Evolutionary conservation across 1,140 invertebrate species (phyloP).

Genomic region (Macrotrachela quadricornifera): DNA sequence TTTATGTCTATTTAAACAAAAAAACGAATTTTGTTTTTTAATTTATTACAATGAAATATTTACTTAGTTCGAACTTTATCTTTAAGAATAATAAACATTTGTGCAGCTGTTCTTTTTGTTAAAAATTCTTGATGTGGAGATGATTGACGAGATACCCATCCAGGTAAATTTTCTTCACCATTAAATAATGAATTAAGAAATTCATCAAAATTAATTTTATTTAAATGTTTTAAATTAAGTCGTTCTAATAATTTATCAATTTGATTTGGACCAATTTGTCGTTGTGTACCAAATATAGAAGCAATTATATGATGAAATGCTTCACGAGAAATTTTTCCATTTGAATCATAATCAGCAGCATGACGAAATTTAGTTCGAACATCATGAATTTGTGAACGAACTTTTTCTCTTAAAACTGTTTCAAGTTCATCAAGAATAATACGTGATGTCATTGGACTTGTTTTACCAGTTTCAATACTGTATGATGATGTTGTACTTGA

Average conservation of each 20-base stretch:
- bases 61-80: slow-evolving; percentile 19
- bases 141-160: too few species aligned
- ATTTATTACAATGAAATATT: not conserved
- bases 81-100: slow-evolving; percentile 23
- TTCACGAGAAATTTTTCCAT: slow-evolving; percentile 27
- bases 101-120: slow-evolving; percentile 16
- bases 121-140: not conserved
- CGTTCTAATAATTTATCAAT: not conserved
- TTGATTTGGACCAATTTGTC: slow-evolving; percentile 1
- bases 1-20: slow-evolving; percentile 14
- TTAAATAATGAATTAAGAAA: not conserved
- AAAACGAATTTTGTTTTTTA: not conserved
- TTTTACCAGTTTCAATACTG: too few species aligned
- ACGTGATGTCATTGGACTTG: too few species aligned
- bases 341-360: slow-evolving; percentile 24
- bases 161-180: too few species aligned
- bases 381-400: slow-evolving; percentile 21
- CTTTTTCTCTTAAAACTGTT: slow-evolving; percentile 19
- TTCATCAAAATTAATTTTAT: slow-evolving; percentile 3
- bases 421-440: slow-evolving; percentile 3
- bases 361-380: slow-evolving; percentile 25
- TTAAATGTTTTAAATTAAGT: not conserved
- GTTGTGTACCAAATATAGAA: slow-evolving; percentile 2
- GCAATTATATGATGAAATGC: slow-evolving; percentile 8
- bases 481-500: too few species aligned